Conservation (phyloP, 2,797 vertebrate species). For the Trematomus bernacchii region DNA sequence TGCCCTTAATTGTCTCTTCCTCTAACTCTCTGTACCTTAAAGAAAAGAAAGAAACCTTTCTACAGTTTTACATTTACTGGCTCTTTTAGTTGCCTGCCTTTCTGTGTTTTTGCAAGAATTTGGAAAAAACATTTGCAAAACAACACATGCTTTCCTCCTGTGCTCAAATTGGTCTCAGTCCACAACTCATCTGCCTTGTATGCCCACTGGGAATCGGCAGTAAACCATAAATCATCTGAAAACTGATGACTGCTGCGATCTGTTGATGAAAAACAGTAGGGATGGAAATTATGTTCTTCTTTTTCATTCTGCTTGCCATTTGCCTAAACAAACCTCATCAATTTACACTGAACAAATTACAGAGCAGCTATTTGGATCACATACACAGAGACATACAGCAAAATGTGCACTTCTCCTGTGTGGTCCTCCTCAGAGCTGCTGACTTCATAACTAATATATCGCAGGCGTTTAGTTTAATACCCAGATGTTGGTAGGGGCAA, state of each 20-base stretch:
- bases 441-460: constrained; percentile 80
- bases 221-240: constrained; percentile 35
- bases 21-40: not conserved
- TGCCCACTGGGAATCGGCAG: constrained; percentile 14
- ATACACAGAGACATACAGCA: constrained; percentile 37
- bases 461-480: constrained; percentile 77
- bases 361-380: constrained; percentile 50
- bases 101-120: not conserved
- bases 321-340: constrained; percentile 59
- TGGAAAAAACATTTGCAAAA: not conserved
- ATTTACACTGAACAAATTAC: constrained; percentile 58
- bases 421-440: constrained; percentile 77
- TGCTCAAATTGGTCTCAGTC: constrained; percentile 24
- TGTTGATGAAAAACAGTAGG: constrained; percentile 51
- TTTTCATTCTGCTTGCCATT: constrained; percentile 52
- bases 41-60: not conserved
- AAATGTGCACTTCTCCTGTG: constrained; percentile 71
- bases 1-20: not conserved
- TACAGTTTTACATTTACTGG: not conserved
- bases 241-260: constrained; percentile 38
- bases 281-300: constrained; percentile 36
- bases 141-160: constrained; percentile 5
- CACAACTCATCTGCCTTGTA: not conserved
- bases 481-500: constrained; percentile 78
- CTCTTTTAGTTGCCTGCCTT: constrained; percentile 1